Evolutionary conservation across 2,888 invertebrate species (phyloP).

Genomic region (Chironomus tentans): DNA sequence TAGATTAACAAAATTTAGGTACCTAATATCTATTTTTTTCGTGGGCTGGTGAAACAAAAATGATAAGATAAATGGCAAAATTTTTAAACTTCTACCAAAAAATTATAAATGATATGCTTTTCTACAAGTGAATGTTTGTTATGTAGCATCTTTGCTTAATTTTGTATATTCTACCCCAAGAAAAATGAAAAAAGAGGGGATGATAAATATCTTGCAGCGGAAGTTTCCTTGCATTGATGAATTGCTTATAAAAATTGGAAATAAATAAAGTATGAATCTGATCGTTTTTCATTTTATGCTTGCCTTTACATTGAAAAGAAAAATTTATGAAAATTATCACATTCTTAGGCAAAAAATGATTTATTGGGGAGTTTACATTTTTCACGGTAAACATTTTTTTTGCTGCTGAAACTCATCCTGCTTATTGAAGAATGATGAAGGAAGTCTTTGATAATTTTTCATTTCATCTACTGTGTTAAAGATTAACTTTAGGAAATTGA

Average conservation of each 20-base stretch:
- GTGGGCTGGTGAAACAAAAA: too few species aligned
- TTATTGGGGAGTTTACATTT: slow-evolving; percentile 15
- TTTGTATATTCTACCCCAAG: not conserved
- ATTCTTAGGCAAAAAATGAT: slow-evolving; percentile 19
- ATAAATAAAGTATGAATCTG: slow-evolving; percentile 20
- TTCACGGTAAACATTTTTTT: slow-evolving; percentile 18
- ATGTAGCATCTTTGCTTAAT: not conserved
- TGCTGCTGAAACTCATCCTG: not conserved
- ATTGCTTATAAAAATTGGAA: slow-evolving; percentile 24
- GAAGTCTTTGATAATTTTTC: slow-evolving; percentile 26
- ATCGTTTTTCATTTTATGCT: slow-evolving; percentile 22
- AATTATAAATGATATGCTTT: too few species aligned
- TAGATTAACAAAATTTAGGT: too few species aligned
- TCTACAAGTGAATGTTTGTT: too few species aligned
- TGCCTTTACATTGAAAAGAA: not conserved
- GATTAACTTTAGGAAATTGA: slow-evolving; percentile 25
- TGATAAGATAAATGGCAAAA: too few species aligned
- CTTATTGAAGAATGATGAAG: slow-evolving; percentile 1
- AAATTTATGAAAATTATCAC: slow-evolving; percentile 24
- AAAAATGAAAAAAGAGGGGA: not conserved
- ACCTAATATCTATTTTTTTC: too few species aligned
- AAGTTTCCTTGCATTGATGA: slow-evolving; percentile 17
- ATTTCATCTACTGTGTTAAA: slow-evolving; percentile 19
- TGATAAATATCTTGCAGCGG: not conserved
- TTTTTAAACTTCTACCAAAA: too few species aligned